Evolutionary conservation across 2,888 invertebrate species (phyloP).

Genomic region (Leucophora obtusa): DNA sequence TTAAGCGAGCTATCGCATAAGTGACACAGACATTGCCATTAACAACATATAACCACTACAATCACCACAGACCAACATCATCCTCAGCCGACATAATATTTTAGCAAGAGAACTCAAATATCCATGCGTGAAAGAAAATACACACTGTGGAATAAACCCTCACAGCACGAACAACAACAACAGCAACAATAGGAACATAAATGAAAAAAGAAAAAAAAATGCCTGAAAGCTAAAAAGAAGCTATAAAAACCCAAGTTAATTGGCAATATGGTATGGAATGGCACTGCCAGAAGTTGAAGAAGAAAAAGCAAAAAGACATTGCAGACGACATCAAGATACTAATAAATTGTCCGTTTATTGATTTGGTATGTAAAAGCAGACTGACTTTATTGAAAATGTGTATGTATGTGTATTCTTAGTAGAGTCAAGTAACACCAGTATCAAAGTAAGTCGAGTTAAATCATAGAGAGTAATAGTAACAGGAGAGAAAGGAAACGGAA

Average conservation of each 20-base stretch:
- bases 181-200: background rate
- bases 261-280: slow-evolving; percentile 25
- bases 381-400: slow-evolving; percentile 10
- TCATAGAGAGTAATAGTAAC: background rate
- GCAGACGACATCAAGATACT: slow-evolving; percentile 18
- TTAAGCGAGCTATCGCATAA: slow-evolving; percentile 17
- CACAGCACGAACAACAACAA: background rate
- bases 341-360: slow-evolving; percentile 19
- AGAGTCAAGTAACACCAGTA: background rate
- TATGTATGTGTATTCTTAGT: background rate
- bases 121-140: slow-evolving; percentile 1
- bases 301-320: slow-evolving; percentile 6
- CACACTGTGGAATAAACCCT: background rate
- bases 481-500: background rate
- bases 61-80: background rate
- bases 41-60: slow-evolving; percentile 1
- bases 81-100: background rate
- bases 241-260: slow-evolving; percentile 21
- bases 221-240: slow-evolving; percentile 18
- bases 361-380: slow-evolving; percentile 5
- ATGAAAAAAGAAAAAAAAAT: slow-evolving; percentile 6
- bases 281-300: background rate
- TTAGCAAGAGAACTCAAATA: background rate
- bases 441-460: background rate
- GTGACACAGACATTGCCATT: background rate